These are phyloP conservation scores for Matsumyia berberina DNA, from an alignment of 2,888 invertebrate genomes.

Conservation along the genomic window DNA sequence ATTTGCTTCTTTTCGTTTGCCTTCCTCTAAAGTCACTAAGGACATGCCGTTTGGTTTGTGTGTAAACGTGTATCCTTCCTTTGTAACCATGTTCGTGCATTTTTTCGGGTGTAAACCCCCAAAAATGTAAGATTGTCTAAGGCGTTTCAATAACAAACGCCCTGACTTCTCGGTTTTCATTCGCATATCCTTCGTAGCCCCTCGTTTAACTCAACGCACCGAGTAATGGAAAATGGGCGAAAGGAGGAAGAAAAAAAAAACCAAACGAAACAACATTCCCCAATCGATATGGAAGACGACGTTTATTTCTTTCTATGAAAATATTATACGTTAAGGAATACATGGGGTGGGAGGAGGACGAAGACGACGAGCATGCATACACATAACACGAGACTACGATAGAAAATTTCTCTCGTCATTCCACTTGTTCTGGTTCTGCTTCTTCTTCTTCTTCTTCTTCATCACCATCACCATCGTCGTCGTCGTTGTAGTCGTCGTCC, in stretches of 20 bases:
- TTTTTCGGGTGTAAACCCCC: constrained; percentile 37
- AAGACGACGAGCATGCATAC: constrained; percentile 35
- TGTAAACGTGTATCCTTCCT: constrained; percentile 33
- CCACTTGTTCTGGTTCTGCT: no score
- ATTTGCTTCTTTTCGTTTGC: constrained; percentile 57
- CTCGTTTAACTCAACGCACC: constrained; percentile 69
- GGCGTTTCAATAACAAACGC: constrained; percentile 74
- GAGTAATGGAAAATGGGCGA: constrained; percentile 71
- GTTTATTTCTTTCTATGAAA: constrained; percentile 74
- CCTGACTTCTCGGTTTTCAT: constrained; percentile 36
- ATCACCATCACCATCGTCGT: no score
- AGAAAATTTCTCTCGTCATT: constrained; percentile 48
- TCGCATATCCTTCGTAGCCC: constrained; percentile 48
- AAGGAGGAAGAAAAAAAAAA: no score
- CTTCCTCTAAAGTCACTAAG: constrained; percentile 71
- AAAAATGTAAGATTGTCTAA: constrained; percentile 68
- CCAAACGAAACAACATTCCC: constrained; percentile 45
- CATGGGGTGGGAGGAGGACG: background rate
- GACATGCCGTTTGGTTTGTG: constrained; percentile 47
- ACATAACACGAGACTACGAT: constrained; percentile 50
- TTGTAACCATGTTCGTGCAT: background rate
- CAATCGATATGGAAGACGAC: constrained; percentile 71
- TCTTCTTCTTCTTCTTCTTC: constrained; percentile 26
- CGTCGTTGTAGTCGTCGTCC: no score
- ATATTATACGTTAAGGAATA: constrained; percentile 69